Percentiles rank a stretch among this genome's conserved stretches.
Evolutionary conservation across 2,113 vertebrate genomes (phyloP).

Genomic region (Chiloscyllium plagiosum): DNA sequence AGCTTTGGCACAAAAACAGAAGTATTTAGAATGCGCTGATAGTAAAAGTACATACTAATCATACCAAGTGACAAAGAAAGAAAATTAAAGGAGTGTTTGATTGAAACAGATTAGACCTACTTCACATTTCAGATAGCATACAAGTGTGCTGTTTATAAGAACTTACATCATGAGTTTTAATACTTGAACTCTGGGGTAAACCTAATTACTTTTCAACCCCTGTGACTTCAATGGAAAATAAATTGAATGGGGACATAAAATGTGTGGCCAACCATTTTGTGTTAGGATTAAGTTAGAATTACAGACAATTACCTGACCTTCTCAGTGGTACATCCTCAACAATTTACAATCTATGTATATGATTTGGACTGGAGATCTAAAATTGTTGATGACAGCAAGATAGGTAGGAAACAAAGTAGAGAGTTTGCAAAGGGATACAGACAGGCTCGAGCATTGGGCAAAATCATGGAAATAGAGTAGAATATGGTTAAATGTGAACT

Average conservation of each 20-base stretch:
- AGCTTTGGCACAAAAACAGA: conserved; percentile 55
- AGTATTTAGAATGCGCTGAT: conserved; percentile 36
- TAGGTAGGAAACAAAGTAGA: too few relatives aligned
- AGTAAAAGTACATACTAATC: conserved; percentile 35
- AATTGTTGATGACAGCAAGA: too few relatives aligned
- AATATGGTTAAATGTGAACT: too few relatives aligned
- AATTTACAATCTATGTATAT: too few relatives aligned
- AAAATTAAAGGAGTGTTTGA: neutral
- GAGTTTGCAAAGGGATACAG: too few relatives aligned
- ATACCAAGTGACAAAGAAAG: neutral
- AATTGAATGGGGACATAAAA: neutral
- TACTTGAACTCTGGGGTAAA: neutral
- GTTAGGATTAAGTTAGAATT: neutral
- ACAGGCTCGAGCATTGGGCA: too few relatives aligned
- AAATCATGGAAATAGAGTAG: too few relatives aligned
- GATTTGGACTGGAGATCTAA: too few relatives aligned
- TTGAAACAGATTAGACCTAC: neutral
- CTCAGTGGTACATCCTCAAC: neutral
- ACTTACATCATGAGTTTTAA: neutral
- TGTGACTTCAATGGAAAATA: neutral
- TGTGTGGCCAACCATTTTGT: neutral
- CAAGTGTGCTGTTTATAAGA: neutral
- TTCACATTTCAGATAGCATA: neutral
- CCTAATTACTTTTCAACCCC: neutral
- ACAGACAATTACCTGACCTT: neutral